Conservation (phyloP, 2,888 invertebrate genomes). For the Drosophila mayaguana region DNA sequence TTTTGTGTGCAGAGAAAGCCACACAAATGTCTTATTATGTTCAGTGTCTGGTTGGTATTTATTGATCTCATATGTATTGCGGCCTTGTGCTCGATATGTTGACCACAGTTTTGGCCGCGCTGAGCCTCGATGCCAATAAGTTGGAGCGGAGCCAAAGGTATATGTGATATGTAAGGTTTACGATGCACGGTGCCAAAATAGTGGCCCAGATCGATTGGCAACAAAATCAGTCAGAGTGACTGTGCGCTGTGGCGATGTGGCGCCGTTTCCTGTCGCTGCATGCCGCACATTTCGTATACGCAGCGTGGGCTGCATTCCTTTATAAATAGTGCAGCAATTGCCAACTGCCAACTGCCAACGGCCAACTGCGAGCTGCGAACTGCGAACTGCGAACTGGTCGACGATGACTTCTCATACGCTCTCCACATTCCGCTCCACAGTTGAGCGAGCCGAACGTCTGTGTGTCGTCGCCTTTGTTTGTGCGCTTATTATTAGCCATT, state of each 20-base stretch:
- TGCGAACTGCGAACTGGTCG: constrained; percentile 9
- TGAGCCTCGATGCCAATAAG: constrained; percentile 18
- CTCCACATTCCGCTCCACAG: neutral
- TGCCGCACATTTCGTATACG: constrained; percentile 38
- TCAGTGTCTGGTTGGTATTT: constrained; percentile 15
- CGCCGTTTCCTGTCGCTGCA: constrained; percentile 5
- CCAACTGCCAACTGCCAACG: no score
- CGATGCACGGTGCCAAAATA: constrained; percentile 11
- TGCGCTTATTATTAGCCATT: constrained; percentile 67
- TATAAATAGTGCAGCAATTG: constrained; percentile 3
- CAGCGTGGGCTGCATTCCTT: constrained; percentile 11
- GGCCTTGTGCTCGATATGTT: constrained; percentile 31
- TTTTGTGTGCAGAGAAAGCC: neutral
- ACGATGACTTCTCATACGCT: constrained; percentile 21
- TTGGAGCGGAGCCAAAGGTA: constrained; percentile 34
- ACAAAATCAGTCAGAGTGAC: constrained; percentile 20
- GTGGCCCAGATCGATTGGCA: constrained; percentile 20
- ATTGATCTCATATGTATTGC: constrained; percentile 7
- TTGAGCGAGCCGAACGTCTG: neutral
- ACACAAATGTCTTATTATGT: constrained; percentile 1
- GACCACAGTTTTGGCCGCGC: constrained; percentile 9
- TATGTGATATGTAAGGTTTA: neutral
- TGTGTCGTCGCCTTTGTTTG: constrained; percentile 6
- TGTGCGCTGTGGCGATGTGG: constrained; percentile 4
- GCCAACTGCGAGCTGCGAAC: constrained; percentile 4